Conservation (phyloP, 2,113 vertebrate genomes). For the Condylura cristata region DNA sequence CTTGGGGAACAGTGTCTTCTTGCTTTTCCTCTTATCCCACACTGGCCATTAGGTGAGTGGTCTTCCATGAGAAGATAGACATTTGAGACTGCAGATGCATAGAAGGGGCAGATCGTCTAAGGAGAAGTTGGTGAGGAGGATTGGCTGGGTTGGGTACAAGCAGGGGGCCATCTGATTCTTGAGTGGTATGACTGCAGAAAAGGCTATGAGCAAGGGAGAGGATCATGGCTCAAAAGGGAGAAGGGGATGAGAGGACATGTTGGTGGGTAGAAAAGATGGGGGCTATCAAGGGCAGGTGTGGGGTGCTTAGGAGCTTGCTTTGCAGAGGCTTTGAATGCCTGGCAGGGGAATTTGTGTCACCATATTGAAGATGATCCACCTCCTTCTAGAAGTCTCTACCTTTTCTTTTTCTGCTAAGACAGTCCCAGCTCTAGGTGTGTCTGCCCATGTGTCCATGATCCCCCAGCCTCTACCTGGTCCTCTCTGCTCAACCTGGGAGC, state of each 20-base stretch:
- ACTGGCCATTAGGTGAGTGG: not conserved
- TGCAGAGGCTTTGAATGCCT: not conserved
- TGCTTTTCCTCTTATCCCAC: not conserved
- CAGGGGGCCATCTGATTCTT: not conserved
- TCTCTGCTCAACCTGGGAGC: rapidly evolving
- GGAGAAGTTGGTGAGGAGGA: not conserved
- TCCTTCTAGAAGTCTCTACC: not conserved
- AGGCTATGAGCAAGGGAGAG: too few relatives aligned
- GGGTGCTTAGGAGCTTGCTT: not conserved
- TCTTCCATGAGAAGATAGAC: not conserved
- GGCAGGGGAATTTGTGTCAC: not conserved
- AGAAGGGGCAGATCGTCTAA: not conserved
- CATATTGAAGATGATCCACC: too few relatives aligned
- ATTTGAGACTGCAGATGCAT: not conserved
- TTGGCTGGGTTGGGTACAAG: too few relatives aligned
- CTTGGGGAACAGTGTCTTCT: too few relatives aligned
- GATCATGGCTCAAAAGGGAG: too few relatives aligned
- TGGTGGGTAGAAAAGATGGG: not conserved
- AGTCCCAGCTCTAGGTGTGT: not conserved
- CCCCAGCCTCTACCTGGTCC: rapidly evolving
- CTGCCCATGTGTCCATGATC: rapidly evolving
- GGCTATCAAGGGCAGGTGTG: not conserved
- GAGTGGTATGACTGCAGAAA: not conserved
- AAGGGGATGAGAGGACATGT: not conserved
- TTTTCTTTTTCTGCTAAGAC: not conserved